Conservation (phyloP, 2,113 vertebrate species). For the Channa argus region DNA sequence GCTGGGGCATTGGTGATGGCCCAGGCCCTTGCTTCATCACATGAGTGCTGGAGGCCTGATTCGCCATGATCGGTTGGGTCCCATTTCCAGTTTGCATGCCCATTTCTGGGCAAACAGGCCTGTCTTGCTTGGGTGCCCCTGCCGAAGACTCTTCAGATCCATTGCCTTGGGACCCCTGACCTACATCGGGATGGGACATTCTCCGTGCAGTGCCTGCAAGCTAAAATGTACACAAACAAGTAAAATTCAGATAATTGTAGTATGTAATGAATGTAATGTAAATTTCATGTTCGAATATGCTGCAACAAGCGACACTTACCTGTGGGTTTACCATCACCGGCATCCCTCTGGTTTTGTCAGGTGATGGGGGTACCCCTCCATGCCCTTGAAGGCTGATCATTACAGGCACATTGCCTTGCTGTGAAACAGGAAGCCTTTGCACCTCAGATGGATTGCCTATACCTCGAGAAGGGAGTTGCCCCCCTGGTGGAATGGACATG, state of each 20-base stretch:
- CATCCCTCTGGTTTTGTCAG: conserved; percentile 93
- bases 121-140: conserved; percentile 74
- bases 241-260: not conserved
- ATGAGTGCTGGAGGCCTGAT: conserved; percentile 86
- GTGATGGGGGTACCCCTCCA: conserved; percentile 90
- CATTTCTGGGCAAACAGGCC: conserved; percentile 72
- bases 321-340: conserved; percentile 88
- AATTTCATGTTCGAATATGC: not conserved
- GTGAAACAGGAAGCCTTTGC: conserved; percentile 91
- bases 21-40: conserved; percentile 92
- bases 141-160: conserved; percentile 84
- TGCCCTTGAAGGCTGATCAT: conserved; percentile 95
- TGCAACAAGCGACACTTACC: conserved; percentile 52
- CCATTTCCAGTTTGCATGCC: conserved; percentile 87
- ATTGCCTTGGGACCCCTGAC: conserved; percentile 87
- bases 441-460: conserved; percentile 87
- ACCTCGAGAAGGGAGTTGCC: conserved; percentile 87
- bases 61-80: conserved; percentile 89
- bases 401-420: conserved; percentile 88
- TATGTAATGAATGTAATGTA: not conserved
- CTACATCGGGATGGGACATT: conserved; percentile 90
- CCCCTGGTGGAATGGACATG: conserved; percentile 89
- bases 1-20: conserved; percentile 86
- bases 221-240: conserved; percentile 23
- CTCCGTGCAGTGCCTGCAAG: conserved; percentile 88